Percentiles rank a stretch among this genome's conserved stretches.
Conservation (phyloP, 2,113 vertebrate genomes). For the Dasyurus viverrinus region DNA sequence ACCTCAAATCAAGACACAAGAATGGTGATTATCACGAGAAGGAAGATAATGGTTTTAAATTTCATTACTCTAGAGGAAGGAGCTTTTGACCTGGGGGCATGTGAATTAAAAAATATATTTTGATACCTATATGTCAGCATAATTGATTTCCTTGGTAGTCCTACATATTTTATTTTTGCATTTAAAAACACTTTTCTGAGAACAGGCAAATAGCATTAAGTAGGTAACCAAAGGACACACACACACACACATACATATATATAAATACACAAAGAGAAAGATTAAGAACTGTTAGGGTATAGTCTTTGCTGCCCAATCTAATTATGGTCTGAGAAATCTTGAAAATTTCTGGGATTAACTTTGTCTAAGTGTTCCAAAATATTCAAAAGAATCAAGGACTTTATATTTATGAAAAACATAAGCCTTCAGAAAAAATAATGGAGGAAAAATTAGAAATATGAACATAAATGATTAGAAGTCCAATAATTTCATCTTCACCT, state of each 20-base stretch:
- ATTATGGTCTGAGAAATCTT: neutral
- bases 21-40: neutral
- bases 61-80: neutral
- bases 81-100: neutral
- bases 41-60: neutral
- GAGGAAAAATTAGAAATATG: neutral
- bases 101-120: neutral
- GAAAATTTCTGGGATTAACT: neutral
- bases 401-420: slow-evolving; percentile 27
- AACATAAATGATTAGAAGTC: neutral
- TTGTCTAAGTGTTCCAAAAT: neutral
- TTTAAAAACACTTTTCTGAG: neutral
- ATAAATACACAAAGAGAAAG: neutral
- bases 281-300: neutral
- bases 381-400: neutral
- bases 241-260: neutral
- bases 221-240: neutral
- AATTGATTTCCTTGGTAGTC: neutral
- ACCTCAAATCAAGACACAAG: neutral
- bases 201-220: neutral
- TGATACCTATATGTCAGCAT: neutral
- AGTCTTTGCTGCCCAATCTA: neutral
- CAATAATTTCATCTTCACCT: neutral
- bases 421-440: neutral
- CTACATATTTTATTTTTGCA: neutral